phyloP scores from a whole-genome alignment of 2,797 vertebrate species.

The Prunella strophiata region DNA sequence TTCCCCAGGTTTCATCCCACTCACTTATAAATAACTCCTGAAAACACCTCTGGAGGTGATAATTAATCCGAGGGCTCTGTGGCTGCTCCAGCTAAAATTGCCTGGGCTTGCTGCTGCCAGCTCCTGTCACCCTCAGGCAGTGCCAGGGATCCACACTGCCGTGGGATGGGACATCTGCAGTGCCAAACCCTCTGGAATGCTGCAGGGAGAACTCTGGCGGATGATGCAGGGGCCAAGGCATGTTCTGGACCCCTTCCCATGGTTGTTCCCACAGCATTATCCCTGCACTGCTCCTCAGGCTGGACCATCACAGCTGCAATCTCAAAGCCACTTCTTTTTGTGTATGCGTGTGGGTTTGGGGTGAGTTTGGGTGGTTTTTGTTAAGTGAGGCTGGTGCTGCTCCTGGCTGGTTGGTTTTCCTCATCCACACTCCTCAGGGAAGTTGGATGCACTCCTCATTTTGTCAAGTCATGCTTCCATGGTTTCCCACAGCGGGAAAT shows the following conservation, averaged over 20 bases:
- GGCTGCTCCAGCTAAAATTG: background rate
- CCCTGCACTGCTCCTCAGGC: background rate
- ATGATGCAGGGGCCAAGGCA: background rate
- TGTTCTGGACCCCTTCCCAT: accelerated
- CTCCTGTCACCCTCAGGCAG: background rate
- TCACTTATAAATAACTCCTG: background rate
- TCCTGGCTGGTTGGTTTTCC: background rate
- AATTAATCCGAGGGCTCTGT: background rate
- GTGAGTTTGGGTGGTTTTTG: background rate
- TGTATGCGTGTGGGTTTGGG: accelerated
- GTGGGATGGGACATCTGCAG: background rate
- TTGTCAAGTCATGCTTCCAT: background rate
- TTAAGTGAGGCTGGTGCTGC: background rate
- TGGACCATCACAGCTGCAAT: background rate
- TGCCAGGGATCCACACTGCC: no score
- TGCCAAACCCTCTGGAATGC: background rate
- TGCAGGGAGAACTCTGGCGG: background rate
- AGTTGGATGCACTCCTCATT: accelerated
- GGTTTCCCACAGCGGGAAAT: background rate
- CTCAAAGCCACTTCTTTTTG: background rate
- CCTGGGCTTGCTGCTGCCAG: background rate
- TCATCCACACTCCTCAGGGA: accelerated
- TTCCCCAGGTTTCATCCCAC: background rate
- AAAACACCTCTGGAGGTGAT: background rate
- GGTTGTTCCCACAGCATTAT: background rate